Base-by-base conservation (phyloP, 2,888 invertebrate genomes). In the Eupithecia exiguata region DNA sequence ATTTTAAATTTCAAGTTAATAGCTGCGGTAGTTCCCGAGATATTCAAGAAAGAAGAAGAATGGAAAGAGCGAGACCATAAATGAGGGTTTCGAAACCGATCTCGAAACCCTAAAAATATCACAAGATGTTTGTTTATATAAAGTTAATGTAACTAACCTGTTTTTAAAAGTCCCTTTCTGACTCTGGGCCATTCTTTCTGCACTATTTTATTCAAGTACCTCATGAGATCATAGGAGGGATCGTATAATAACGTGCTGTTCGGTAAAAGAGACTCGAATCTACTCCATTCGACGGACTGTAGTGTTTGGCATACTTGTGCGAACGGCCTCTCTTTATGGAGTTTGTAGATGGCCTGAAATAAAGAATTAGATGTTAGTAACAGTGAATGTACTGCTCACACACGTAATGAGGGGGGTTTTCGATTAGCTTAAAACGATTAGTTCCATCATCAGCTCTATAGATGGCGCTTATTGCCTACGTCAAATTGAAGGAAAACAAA, bases 141-240 rank as follows among this genome's bases (percentile, higher is more conserved):
- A n/a, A n/a, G n/a, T n/a, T n/a, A n/a, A n/a, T n/a, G n/a, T 46
- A n/a, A 65, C 36, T 30, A 63, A 95, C 95, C 86, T 87, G 89
- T 84, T 86, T 90, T 71, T 85, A 87, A 71, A 82, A 90, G 83
- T 75, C 91, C 81, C 80, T 82, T 81, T 4, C 88, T 83, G 58
- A 95, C 87, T 72, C 89, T 88, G 40, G 86, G 85, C 95, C 95
- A 95, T 83, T 95, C 95, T 63, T 87, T 89, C 72, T 91, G 88
- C 4, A 93, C 93, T 62, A 95, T 91, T 84, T 91, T 90, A 76
- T 94, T 91, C 12, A 95, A 85, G 76, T 94, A 95, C 65, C 84
- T 87, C 53, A 94, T 89, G 79, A 90, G 88, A 77, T 83, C 94
- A 78, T 83, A 85, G 78, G 92, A 87, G 0, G 92, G 89, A 9